Conservation (phyloP, 2,888 invertebrate species). For the Papilio protenor region DNA sequence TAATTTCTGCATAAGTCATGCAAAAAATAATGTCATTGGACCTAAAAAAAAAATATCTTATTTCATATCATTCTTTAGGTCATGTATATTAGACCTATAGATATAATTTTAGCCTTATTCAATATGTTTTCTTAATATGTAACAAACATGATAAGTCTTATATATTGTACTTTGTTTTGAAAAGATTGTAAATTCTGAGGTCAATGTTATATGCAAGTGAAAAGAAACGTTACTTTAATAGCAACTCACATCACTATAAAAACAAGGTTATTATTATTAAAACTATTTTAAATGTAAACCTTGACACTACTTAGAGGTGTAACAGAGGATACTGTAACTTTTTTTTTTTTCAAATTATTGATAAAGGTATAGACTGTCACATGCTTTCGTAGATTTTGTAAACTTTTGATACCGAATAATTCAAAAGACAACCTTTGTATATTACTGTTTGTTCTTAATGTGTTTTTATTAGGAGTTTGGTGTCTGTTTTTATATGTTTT, state of each 20-base stretch:
- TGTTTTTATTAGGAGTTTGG: not conserved
- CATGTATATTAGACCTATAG: not conserved
- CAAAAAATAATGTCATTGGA: not conserved
- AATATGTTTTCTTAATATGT: not conserved
- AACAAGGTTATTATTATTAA: not conserved
- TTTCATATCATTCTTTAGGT: slow-evolving; percentile 11
- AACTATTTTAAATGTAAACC: not conserved
- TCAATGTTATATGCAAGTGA: not conserved
- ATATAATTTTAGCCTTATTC: not conserved
- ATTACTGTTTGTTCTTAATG: not conserved
- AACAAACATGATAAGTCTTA: slow-evolving; percentile 2
- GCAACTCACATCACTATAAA: not conserved
- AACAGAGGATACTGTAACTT: not conserved
- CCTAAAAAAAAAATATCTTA: slow-evolving; percentile 6
- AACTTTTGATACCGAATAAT: not conserved
- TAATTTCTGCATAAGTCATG: not conserved
- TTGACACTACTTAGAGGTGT: not conserved
- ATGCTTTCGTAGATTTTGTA: not conserved
- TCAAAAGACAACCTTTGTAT: not conserved
- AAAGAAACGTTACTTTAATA: not conserved
- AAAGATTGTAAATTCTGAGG: not conserved
- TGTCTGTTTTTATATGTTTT: not conserved
- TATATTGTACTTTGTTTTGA: not conserved
- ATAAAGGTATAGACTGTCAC: not conserved
- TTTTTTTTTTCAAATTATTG: not conserved